Evolutionary conservation across 1,140 invertebrate species (phyloP), one percentile per base, ranked within the genome.

Genomic region (Drosophila mojavensis): DNA sequence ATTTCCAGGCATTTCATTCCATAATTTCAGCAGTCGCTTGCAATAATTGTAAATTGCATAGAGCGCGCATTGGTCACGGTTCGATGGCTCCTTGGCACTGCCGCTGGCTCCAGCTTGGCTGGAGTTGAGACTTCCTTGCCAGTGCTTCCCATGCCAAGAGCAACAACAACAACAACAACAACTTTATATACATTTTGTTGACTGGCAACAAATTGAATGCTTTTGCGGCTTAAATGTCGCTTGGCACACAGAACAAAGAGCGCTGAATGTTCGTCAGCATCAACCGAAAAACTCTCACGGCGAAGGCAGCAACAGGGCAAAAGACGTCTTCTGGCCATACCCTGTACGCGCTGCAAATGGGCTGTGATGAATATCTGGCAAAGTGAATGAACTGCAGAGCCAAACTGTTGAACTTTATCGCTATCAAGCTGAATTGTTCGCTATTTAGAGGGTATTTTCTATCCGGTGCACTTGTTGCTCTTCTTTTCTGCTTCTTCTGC

Each of bases 41-140:
- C 56, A 51, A 30, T 73, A 73, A 73, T 73, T 73, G 70, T 28
- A 73, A 73, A 73, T 67, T 68, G 64, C 64, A 61, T 9, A 67
- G 59, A 62, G 62, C 56, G 48, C 47, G 50, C 36, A 10, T 68
- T 33, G 48, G 56, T 48, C 50, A 67, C 58, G 63, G 63, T 55
- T 61, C 41, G 67, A 43, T 17, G 17, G 17, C 17, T 17, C 17
- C 17, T 24, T 43, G 58, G 24, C 1, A 11, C 17, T 33, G 6
- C 2, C 28, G 4, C 3, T 36, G 10, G 11, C 54, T 56, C 36
- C 53, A 36, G 15, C 53, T 55, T 15, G 17, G 17, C 55, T 58
- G 24, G 9, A 50, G 24, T 28, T 45, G 28, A 5, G 7, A 43
- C 26, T 66, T 66, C 30, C 36, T 48, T n/a, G 28, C 11, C 33